These are phyloP conservation scores for Lagopus muta DNA, from an alignment of 2,113 vertebrate genomes.

Conservation along the genomic window DNA sequence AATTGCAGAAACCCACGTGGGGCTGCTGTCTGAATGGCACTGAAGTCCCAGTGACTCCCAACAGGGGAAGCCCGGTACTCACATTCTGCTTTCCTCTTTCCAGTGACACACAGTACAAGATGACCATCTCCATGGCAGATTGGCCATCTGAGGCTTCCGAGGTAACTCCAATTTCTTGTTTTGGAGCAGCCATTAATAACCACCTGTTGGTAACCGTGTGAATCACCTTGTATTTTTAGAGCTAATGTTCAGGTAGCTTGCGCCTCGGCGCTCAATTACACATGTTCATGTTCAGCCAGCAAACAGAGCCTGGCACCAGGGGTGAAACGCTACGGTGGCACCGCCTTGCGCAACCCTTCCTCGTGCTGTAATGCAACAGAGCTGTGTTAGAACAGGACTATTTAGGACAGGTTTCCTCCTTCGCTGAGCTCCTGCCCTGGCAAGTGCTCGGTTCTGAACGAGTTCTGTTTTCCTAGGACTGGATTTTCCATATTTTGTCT, in stretches of 20 bases:
- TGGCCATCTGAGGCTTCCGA: constrained; percentile 83
- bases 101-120: constrained; percentile 84
- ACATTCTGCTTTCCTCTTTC: neutral
- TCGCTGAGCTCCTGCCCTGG: neutral
- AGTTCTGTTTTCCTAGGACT: constrained; percentile 71
- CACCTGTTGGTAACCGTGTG: neutral
- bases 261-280: neutral
- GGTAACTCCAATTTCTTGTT: constrained; percentile 56
- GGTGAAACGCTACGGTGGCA: neutral
- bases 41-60: neutral
- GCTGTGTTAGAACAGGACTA: neutral
- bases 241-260: neutral
- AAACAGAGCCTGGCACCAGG: neutral
- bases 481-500: constrained; percentile 86
- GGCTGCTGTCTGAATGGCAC: neutral
- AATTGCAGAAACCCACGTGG: neutral
- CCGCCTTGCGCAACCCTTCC: neutral
- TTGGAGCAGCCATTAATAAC: neutral
- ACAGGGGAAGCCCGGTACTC: accelerated
- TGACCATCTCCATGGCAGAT: constrained; percentile 87
- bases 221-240: neutral
- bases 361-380: neutral
- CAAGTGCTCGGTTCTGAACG: neutral
- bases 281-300: neutral
- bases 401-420: neutral